Conservation (phyloP, 2,797 vertebrate genomes). For the Falco naumanni region DNA sequence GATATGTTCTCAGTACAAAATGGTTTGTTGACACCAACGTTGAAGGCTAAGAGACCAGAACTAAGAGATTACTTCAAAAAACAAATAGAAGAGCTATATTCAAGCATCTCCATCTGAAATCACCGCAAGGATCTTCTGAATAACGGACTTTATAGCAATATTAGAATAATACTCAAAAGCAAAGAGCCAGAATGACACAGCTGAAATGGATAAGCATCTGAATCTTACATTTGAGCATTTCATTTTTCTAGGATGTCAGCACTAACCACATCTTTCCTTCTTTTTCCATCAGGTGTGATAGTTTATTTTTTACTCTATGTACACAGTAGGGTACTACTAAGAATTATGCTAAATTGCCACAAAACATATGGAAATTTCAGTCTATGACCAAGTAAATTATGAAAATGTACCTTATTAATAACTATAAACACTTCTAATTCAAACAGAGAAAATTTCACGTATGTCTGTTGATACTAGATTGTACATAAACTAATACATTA, state of each 20-base stretch:
- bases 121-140: conserved; percentile 33
- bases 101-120: conserved; percentile 88
- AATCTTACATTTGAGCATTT: conserved; percentile 70
- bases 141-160: conserved; percentile 76
- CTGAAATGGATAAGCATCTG: conserved; percentile 65
- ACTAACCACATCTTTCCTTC: conserved; percentile 63
- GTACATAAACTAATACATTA: conserved; percentile 48
- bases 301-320: conserved; percentile 68
- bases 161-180: conserved; percentile 68
- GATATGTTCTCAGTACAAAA: conserved; percentile 96
- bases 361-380: conserved; percentile 57
- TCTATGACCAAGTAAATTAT: conserved; percentile 61
- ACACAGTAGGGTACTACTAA: conserved; percentile 67
- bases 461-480: conserved; percentile 65
- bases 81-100: conserved; percentile 93
- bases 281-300: conserved; percentile 67
- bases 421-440: conserved; percentile 61
- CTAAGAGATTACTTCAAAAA: conserved; percentile 94
- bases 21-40: conserved; percentile 93
- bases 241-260: conserved; percentile 58
- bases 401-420: conserved; percentile 62
- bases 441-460: conserved; percentile 57
- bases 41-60: conserved; percentile 95
- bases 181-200: conserved; percentile 58
- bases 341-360: conserved; percentile 60